Base-by-base conservation (phyloP, 2,797 vertebrate species). In the Capromys pilorides region DNA sequence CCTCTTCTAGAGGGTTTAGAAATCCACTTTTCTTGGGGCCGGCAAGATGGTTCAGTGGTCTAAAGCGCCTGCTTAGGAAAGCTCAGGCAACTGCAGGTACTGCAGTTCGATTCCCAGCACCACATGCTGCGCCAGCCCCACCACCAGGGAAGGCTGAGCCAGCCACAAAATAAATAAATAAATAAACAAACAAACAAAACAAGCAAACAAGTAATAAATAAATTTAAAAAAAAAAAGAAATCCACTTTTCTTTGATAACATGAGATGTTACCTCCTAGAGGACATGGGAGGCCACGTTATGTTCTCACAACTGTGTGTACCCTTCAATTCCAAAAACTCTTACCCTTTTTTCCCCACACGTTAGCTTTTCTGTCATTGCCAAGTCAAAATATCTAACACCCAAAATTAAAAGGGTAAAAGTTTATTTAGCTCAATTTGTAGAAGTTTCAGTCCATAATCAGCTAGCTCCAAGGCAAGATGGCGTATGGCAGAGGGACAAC, bases 221-320 rank as follows among this genome's bases (percentile, higher is more conserved):
- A n/a, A n/a, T n/a, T n/a, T n/a, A n/a, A n/a, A n/a, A n/a, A n/a
- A n/a, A n/a, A n/a, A n/a, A n/a, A 28, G 21, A 22, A 64, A 33
- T 4, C n/a, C 26, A 13, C 5, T 24, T 69, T 24, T 79, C 54
- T 54, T 87, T 86, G 22, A 7, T 13, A 7, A 18, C 21, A 36
- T 22, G 9, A 2, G 7, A 9, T 1, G 6, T 4, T 18, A 31
- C 1, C 7, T 64, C 33, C 59, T 36, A 6, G 69, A 28, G 26
- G n/a, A 36, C 3, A 26, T 4, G 0, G 6, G 24, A 22, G 31
- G 8, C 51, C 41, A 41, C 2, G 0, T 13, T 3, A 5, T 16
- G 1, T 12, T 61, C 81, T 61, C 61, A 75, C 1, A 69, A 14
- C 33, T 22, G 2, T 5, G 0, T 0, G 0, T 6, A 2, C 5